These are phyloP conservation scores for Murina feae DNA, from an alignment of 2,113 vertebrate genomes.

Conservation along the genomic window DNA sequence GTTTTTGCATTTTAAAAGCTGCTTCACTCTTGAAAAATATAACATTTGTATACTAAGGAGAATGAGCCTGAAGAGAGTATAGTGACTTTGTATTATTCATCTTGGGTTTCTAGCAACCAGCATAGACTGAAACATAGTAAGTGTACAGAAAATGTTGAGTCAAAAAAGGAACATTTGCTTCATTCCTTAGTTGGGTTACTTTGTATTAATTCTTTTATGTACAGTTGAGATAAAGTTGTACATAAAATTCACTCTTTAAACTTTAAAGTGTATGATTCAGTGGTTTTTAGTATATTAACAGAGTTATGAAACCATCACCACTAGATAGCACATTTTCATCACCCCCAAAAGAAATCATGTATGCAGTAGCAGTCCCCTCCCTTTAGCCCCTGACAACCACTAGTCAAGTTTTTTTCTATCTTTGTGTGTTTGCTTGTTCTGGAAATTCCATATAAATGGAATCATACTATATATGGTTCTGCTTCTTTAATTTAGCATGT, in stretches of 20 bases:
- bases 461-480: not conserved
- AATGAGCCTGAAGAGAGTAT: not conserved
- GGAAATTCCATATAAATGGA: not conserved
- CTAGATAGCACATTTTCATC: not conserved
- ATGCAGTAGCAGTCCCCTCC: not conserved
- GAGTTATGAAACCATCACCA: not conserved
- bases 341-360: not conserved
- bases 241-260: not conserved
- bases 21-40: not conserved
- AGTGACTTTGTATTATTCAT: not conserved
- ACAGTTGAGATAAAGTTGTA: not conserved
- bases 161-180: not conserved
- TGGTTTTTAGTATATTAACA: conserved; percentile 5
- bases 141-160: not conserved
- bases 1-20: conserved; percentile 26
- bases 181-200: not conserved
- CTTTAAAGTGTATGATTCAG: not conserved
- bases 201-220: conserved; percentile 5
- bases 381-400: not conserved
- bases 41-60: not conserved
- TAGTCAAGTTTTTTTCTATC: not conserved
- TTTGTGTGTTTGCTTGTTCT: not conserved
- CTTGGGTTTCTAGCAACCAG: not conserved
- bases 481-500: not conserved
- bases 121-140: not conserved